phyloP scores from a whole-genome alignment of 2,888 invertebrate genomes.

The Osedax frankpressi region DNA sequence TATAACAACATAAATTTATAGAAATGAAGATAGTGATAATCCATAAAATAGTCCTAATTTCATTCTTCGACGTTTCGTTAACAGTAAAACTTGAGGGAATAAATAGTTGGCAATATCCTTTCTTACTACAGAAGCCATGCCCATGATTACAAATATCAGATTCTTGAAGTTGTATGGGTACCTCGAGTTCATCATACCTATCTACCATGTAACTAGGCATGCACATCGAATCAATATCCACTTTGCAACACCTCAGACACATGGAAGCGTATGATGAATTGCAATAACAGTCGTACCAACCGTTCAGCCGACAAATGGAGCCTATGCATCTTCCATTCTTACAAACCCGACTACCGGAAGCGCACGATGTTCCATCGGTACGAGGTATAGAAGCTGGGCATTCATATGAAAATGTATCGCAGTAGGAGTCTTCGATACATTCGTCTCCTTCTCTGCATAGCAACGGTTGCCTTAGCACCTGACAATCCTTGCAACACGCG shows the following conservation, averaged over 20 bases:
- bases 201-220: background rate
- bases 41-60: no score
- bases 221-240: background rate
- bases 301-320: background rate
- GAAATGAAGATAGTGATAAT: no score
- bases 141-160: background rate
- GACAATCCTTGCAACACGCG: background rate
- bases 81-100: no score
- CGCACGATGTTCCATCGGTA: background rate
- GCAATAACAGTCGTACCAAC: slow-evolving; percentile 3
- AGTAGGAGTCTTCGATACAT: background rate
- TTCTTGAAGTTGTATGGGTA: background rate
- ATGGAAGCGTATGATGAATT: background rate
- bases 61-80: no score
- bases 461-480: background rate
- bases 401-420: background rate
- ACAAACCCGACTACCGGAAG: background rate
- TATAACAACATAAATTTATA: no score
- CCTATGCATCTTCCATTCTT: background rate
- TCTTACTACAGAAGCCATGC: background rate
- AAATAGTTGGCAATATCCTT: background rate
- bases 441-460: background rate
- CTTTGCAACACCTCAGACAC: background rate
- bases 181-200: background rate
- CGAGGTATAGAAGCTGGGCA: background rate